Percentiles rank a stretch among this genome's conserved stretches.
Evolutionary conservation across 2,113 vertebrate species (phyloP).

Genomic region (Cynocephalus volans): DNA sequence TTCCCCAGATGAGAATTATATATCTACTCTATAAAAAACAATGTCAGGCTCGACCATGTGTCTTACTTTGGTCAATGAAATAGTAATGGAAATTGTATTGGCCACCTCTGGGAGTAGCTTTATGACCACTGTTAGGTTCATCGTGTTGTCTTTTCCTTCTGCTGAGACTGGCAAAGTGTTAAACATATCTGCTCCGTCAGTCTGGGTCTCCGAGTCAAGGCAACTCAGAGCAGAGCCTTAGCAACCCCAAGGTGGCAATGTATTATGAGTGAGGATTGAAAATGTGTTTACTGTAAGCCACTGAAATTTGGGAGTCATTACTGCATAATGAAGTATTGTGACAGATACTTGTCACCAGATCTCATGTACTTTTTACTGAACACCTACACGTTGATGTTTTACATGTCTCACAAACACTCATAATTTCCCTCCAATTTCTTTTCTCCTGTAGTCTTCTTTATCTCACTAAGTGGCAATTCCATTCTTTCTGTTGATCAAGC

Average conservation of each 20-base stretch:
- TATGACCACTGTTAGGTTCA: too few relatives aligned
- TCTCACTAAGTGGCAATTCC: neutral
- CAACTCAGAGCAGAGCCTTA: neutral
- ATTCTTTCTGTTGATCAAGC: neutral
- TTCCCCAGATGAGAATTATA: neutral
- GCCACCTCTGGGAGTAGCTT: neutral
- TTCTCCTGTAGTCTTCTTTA: neutral
- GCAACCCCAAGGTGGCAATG: too few relatives aligned
- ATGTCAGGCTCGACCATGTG: neutral
- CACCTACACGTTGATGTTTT: neutral
- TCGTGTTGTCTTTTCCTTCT: neutral
- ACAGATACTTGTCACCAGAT: neutral
- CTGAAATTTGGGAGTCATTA: neutral
- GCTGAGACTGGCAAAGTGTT: neutral
- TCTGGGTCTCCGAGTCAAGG: neutral
- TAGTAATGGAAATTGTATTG: neutral
- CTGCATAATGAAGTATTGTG: neutral
- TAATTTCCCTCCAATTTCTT: neutral
- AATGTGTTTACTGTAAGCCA: neutral
- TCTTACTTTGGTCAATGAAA: neutral
- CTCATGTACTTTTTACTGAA: neutral
- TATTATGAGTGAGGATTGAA: neutral
- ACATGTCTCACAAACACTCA: neutral
- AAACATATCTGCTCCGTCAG: neutral
- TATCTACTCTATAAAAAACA: neutral